Evolutionary conservation across 35 echinoderm and acorn worm species (phyloP).

Genomic region (Hemicentrotus pulcherrimus): DNA sequence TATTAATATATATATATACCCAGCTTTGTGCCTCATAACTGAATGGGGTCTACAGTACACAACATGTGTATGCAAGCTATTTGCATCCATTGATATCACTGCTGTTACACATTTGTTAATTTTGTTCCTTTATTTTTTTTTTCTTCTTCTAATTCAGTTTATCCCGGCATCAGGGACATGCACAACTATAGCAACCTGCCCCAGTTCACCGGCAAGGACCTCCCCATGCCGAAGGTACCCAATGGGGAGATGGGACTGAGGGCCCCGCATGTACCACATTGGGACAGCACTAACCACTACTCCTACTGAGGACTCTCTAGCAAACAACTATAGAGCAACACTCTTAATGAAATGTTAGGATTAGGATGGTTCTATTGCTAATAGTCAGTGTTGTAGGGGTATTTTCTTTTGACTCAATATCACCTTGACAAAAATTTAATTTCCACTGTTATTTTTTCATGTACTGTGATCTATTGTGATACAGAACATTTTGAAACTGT

Average conservation of each 20-base stretch:
- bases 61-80: background rate
- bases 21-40: no score
- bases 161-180: slow-evolving; percentile 85
- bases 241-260: slow-evolving; percentile 81
- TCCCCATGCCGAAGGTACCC: slow-evolving; percentile 77
- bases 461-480: no score
- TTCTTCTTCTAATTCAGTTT: slow-evolving; percentile 59
- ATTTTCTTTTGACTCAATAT: background rate
- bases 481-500: no score
- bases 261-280: slow-evolving; percentile 83
- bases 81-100: background rate
- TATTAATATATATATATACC: no score
- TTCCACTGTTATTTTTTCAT: background rate
- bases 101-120: background rate
- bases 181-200: slow-evolving; percentile 93
- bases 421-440: background rate
- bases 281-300: slow-evolving; percentile 88
- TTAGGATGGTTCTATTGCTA: background rate
- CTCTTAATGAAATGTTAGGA: background rate
- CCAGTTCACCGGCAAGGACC: slow-evolving; percentile 90
- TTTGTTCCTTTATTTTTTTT: background rate
- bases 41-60: no score
- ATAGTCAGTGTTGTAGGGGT: background rate
- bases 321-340: background rate
- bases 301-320: slow-evolving; percentile 36